A percentile compares a stretch with the other conserved stretches of the same genome.
These are phyloP conservation scores for Rousettus madagascariensis DNA, from an alignment of 2,797 vertebrate species.

Conservation along the genomic window DNA sequence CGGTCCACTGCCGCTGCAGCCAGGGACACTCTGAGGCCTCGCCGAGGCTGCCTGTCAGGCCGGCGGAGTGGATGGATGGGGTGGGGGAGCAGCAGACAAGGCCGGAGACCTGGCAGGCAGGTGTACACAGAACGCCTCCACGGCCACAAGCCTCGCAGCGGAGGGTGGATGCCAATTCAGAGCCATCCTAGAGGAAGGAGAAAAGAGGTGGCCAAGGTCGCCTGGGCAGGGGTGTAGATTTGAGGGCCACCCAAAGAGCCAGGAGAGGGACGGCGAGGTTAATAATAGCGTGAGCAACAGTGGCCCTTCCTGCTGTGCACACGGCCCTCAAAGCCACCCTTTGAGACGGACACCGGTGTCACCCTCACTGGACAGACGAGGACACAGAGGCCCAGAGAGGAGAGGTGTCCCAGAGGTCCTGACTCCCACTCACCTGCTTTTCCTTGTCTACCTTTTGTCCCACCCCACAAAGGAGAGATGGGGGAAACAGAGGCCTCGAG, in stretches of 20 bases:
- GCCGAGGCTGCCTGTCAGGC: neutral
- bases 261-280: neutral
- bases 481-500: neutral
- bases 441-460: neutral
- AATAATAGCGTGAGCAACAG: neutral
- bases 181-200: neutral
- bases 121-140: neutral
- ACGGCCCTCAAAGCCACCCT: neutral
- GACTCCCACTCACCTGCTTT: neutral
- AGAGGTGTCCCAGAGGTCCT: neutral
- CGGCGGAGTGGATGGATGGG: neutral
- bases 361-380: neutral
- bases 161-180: neutral
- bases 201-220: neutral
- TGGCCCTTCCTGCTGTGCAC: neutral
- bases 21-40: neutral
- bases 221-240: accelerated
- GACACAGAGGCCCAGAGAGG: neutral
- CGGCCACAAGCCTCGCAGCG: neutral
- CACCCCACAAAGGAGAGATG: neutral
- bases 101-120: neutral
- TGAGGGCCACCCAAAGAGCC: neutral
- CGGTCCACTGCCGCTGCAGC: neutral
- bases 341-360: accelerated
- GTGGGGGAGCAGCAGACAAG: neutral